These are phyloP conservation scores for Melanotus villosus DNA, from an alignment of 2,888 invertebrate species.

Conservation along the genomic window DNA sequence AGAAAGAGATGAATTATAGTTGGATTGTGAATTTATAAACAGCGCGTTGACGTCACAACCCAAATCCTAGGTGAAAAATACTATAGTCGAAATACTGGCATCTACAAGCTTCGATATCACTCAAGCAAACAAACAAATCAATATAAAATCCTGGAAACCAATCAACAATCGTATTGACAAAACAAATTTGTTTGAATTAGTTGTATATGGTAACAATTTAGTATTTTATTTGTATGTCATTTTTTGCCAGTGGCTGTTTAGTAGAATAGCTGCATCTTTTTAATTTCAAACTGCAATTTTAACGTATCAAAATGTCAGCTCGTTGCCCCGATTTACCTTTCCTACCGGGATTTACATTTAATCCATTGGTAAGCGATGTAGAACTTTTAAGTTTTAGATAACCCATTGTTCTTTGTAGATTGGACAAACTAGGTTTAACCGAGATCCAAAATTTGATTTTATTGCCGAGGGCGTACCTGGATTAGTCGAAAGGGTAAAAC, in stretches of 20 bases:
- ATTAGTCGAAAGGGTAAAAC: slow-evolving; percentile 74
- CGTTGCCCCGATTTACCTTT: slow-evolving; percentile 79
- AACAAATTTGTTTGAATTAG: background rate
- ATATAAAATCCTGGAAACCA: background rate
- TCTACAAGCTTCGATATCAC: no score
- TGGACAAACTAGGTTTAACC: slow-evolving; percentile 75
- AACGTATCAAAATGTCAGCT: slow-evolving; percentile 55
- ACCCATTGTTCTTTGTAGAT: no score
- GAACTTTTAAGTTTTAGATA: no score
- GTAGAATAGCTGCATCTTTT: background rate
- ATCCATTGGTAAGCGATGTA: slow-evolving; percentile 74
- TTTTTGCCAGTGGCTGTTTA: background rate
- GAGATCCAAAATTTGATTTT: slow-evolving; percentile 71
- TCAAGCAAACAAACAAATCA: no score
- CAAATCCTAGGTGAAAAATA: no score
- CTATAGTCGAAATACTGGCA: no score
- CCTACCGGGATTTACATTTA: slow-evolving; percentile 80
- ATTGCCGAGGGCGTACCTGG: slow-evolving; percentile 72
- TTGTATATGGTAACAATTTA: no score
- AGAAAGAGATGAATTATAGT: no score
- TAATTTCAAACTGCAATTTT: background rate
- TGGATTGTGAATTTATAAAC: no score
- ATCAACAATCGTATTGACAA: background rate
- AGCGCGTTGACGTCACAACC: no score
- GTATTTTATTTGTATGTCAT: background rate